Evolutionary conservation across 2,888 invertebrate species (phyloP).

Genomic region (Nemotelus pantherinus): DNA sequence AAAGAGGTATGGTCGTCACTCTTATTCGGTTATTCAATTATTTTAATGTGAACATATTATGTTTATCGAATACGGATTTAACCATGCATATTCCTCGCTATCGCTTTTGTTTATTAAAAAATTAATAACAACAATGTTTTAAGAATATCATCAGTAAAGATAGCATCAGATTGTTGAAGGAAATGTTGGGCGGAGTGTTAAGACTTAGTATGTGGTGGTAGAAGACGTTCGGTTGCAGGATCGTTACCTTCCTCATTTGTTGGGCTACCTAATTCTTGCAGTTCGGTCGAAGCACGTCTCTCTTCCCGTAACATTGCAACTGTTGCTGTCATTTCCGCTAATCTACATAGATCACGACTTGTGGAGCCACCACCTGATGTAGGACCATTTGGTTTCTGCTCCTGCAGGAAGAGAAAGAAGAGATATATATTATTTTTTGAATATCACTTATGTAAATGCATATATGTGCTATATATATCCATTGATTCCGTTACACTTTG

Average conservation of each 20-base stretch:
- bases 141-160: slow-evolving; percentile 3
- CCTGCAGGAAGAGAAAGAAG: slow-evolving; percentile 37
- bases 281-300: slow-evolving; percentile 1
- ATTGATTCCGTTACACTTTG: background rate
- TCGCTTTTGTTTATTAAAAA: background rate
- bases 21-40: too few species aligned
- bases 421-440: background rate
- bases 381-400: slow-evolving; percentile 49
- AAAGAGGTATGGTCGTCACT: too few species aligned
- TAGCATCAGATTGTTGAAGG: background rate
- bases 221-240: slow-evolving; percentile 39
- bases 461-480: too few species aligned
- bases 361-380: slow-evolving; percentile 35
- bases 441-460: too few species aligned
- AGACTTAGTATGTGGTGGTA: slow-evolving; percentile 47
- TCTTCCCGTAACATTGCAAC: slow-evolving; percentile 22
- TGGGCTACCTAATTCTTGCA: background rate
- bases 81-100: background rate
- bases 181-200: slow-evolving; percentile 46
- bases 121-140: slow-evolving; percentile 6
- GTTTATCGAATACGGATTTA: too few species aligned
- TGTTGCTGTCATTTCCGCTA: slow-evolving; percentile 10
- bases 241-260: slow-evolving; percentile 5
- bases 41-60: too few species aligned
- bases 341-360: slow-evolving; percentile 11